Evolutionary conservation across 2,888 invertebrate species (phyloP).

Genomic region (Eurois occulta): DNA sequence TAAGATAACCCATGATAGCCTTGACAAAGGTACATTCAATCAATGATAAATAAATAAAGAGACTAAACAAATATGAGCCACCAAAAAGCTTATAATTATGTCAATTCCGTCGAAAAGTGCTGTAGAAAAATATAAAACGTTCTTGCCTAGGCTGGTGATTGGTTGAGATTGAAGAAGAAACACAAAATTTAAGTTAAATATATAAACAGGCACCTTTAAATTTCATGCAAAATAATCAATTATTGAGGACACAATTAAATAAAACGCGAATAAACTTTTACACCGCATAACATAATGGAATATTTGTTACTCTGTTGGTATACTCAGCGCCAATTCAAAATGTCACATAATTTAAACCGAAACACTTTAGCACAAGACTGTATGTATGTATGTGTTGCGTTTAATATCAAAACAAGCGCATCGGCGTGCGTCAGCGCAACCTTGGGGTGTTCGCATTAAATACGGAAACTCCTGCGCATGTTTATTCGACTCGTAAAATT

Average conservation of each 20-base stretch:
- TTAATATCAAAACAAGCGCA: conserved; percentile 67
- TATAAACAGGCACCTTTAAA: neutral
- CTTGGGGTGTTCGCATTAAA: conserved; percentile 75
- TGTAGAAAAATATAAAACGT: neutral
- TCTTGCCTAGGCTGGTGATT: neutral
- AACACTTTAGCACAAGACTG: conserved; percentile 53
- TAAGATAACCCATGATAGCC: neutral
- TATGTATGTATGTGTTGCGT: conserved; percentile 51
- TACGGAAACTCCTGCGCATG: conserved; percentile 80
- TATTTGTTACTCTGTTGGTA: conserved; percentile 46
- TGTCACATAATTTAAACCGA: conserved; percentile 59
- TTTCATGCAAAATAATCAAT: conserved; percentile 6
- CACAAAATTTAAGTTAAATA: neutral
- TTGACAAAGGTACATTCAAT: neutral
- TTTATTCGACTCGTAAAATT: conserved; percentile 81
- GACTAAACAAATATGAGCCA: neutral
- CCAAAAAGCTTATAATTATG: neutral
- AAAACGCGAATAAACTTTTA: conserved; percentile 23
- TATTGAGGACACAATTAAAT: conserved; percentile 30
- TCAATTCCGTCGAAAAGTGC: neutral
- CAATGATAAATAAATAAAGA: neutral
- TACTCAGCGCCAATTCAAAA: conserved; percentile 48
- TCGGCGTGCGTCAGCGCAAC: conserved; percentile 70
- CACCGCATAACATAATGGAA: conserved; percentile 41
- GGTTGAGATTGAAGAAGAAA: neutral